Percentiles rank a stretch among this genome's conserved stretches.
phyloP scores from a whole-genome alignment of 2,113 vertebrate genomes.

The Python bivittatus region DNA sequence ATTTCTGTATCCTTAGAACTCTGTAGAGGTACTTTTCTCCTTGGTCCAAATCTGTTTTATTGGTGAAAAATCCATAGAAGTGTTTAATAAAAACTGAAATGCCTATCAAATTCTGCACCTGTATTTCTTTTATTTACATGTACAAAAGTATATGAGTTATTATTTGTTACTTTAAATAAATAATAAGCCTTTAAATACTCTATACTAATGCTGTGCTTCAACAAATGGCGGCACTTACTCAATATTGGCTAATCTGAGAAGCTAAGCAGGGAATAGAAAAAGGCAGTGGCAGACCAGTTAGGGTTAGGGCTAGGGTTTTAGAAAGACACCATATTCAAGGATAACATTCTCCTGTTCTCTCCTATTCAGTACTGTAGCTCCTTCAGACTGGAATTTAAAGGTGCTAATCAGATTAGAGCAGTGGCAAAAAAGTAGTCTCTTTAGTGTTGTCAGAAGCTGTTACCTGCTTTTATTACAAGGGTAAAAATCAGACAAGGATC shows the following conservation, averaged over 20 bases:
- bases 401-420: not conserved
- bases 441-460: not conserved
- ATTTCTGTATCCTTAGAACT: not conserved
- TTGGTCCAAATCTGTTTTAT: not conserved
- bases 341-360: not conserved
- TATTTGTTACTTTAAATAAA: not conserved
- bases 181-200: not conserved
- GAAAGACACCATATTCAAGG: not conserved
- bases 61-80: not conserved
- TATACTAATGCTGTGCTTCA: not conserved
- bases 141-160: not conserved
- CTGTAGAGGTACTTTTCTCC: not conserved
- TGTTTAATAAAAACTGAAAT: not conserved
- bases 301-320: not conserved
- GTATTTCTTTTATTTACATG: not conserved
- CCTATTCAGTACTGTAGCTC: not conserved
- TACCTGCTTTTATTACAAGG: not conserved
- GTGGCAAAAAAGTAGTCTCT: not conserved
- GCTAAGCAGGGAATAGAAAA: not conserved
- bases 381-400: not conserved
- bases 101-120: not conserved
- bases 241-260: not conserved
- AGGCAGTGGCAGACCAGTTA: not conserved
- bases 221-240: not conserved
- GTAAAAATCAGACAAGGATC: not conserved